Conservation (phyloP, 2,888 invertebrate genomes). For the Drosophila putrida region DNA sequence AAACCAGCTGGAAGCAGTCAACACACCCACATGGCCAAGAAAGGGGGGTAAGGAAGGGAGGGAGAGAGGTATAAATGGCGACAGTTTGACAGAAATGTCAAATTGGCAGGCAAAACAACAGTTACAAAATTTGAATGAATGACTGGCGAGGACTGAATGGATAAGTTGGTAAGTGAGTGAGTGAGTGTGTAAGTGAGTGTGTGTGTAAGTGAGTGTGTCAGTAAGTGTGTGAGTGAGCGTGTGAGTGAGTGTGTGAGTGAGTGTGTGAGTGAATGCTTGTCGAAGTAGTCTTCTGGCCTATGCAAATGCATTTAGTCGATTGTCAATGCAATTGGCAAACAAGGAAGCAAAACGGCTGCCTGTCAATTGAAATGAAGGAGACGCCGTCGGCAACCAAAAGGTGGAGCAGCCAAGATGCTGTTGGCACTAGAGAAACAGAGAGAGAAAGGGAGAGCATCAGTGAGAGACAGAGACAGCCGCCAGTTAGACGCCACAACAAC, state of each 20-base stretch:
- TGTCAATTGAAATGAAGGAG: conserved; percentile 71
- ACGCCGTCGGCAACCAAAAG: conserved; percentile 40
- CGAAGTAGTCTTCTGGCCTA: conserved; percentile 46
- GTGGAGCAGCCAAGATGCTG: conserved; percentile 50
- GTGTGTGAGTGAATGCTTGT: conserved; percentile 29
- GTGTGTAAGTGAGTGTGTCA: conserved; percentile 23
- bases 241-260: conserved; percentile 11
- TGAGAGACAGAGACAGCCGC: conserved; percentile 25
- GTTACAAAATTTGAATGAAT: conserved; percentile 74
- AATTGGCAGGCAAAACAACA: conserved; percentile 74
- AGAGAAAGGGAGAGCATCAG: background rate
- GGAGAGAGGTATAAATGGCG: conserved; percentile 25
- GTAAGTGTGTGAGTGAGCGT: conserved; percentile 2
- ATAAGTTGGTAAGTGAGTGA: conserved; percentile 43
- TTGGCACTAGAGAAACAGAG: conserved; percentile 5
- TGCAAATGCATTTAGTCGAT: conserved; percentile 66
- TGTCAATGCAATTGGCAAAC: conserved; percentile 74
- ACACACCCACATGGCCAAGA: conserved; percentile 45
- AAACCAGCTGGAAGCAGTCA: conserved; percentile 51
- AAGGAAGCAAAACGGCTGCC: conserved; percentile 72
- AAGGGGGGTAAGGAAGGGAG: background rate
- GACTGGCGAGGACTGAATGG: conserved; percentile 50
- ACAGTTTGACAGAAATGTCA: conserved; percentile 73
- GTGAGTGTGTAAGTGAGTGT: conserved; percentile 10
- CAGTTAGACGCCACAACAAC: conserved; percentile 40